phyloP scores from a whole-genome alignment of 64 coral and sea anemone genomes.

The Actinia equina region DNA sequence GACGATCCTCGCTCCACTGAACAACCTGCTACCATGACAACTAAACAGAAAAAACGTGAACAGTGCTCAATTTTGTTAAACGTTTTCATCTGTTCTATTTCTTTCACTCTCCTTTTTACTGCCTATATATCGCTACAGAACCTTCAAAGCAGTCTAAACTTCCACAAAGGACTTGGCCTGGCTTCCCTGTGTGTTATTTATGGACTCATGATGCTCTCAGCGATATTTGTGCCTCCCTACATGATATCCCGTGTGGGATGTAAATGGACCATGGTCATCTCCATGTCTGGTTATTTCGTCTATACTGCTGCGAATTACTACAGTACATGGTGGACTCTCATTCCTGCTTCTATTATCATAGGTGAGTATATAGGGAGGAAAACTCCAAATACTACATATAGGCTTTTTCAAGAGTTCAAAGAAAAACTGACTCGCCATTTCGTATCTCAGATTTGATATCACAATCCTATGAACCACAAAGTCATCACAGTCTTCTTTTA shows the following conservation, averaged over 20 bases:
- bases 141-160: neutral
- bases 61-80: neutral
- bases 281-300: neutral
- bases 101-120: neutral
- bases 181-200: neutral
- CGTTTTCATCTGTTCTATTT: neutral
- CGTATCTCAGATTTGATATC: no score
- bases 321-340: conserved; percentile 4
- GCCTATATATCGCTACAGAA: neutral
- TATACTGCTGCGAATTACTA: neutral
- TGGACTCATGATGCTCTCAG: neutral
- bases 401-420: no score
- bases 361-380: no score
- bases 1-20: neutral
- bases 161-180: neutral
- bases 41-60: neutral
- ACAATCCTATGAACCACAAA: no score
- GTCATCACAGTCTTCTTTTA: no score
- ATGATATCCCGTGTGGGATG: neutral
- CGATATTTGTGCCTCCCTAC: neutral
- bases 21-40: neutral
- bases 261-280: neutral
- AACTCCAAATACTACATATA: no score
- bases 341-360: neutral
- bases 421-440: no score